phyloP scores from a whole-genome alignment of 1,140 invertebrate species.

The Trichonephila clavipes region DNA sequence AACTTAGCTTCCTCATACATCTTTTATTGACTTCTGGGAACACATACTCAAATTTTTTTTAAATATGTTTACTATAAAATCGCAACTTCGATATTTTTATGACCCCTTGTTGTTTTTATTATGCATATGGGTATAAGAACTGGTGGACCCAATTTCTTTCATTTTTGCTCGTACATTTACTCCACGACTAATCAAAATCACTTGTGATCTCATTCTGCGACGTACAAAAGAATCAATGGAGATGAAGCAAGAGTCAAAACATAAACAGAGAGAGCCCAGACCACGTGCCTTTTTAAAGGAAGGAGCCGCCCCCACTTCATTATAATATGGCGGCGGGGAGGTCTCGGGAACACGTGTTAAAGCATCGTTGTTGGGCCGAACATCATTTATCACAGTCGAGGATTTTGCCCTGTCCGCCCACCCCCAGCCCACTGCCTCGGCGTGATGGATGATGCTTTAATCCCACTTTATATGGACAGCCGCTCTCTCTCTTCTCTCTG shows the following conservation, averaged over 20 bases:
- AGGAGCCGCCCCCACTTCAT: constrained; percentile 65
- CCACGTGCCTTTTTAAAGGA: constrained; percentile 33
- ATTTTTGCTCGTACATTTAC: too few relatives aligned
- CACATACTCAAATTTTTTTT: too few relatives aligned
- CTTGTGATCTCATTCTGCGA: too few relatives aligned
- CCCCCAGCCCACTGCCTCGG: constrained; percentile 44
- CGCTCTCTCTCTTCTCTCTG: constrained; percentile 8
- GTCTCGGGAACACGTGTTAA: constrained; percentile 58
- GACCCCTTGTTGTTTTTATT: too few relatives aligned
- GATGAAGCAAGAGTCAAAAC: neutral
- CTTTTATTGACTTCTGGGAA: too few relatives aligned
- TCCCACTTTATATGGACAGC: constrained; percentile 74
- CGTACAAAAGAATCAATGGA: neutral
- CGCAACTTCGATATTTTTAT: too few relatives aligned
- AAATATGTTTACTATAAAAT: too few relatives aligned
- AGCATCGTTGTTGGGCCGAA: constrained; percentile 43
- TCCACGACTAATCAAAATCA: too few relatives aligned
- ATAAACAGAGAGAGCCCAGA: constrained; percentile 33
- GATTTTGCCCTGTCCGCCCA: constrained; percentile 71
- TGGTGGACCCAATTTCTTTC: too few relatives aligned
- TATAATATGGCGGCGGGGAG: constrained; percentile 52
- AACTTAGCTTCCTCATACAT: too few relatives aligned
- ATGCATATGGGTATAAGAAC: too few relatives aligned
- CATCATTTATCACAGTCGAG: constrained; percentile 75
- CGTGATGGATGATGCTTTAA: constrained; percentile 74